phyloP scores from a whole-genome alignment of 2,888 invertebrate genomes.

The Tethea ocularis region DNA sequence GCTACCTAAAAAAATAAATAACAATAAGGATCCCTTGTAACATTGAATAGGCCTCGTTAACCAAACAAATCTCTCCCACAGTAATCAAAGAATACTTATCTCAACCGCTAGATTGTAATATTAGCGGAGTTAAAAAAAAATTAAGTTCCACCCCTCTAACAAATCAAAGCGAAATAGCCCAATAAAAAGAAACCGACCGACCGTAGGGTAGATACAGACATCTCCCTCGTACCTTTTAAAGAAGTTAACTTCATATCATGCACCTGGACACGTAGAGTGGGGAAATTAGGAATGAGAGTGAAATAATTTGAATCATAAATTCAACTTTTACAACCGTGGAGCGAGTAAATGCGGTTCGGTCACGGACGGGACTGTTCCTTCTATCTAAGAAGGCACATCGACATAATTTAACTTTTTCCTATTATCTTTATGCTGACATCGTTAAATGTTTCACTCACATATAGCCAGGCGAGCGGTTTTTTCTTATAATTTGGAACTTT shows the following conservation, averaged over 20 bases:
- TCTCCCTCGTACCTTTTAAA: conserved; percentile 62
- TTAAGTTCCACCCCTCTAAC: conserved; percentile 45
- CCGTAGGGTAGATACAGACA: conserved; percentile 53
- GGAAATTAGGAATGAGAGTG: conserved; percentile 71
- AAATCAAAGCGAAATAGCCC: conserved; percentile 62
- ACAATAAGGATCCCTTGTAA: not conserved
- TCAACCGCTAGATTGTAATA: not conserved
- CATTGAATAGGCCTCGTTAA: not conserved
- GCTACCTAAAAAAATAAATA: not conserved
- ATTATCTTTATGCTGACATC: conserved; percentile 81
- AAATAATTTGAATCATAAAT: conserved; percentile 80
- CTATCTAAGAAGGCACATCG: conserved; percentile 68
- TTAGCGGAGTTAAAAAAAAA: conserved; percentile 18
- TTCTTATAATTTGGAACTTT: conserved; percentile 56
- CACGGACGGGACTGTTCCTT: conserved; percentile 11
- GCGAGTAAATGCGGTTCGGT: conserved; percentile 49
- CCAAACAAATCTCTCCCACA: conserved; percentile 3
- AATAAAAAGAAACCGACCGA: conserved; percentile 61
- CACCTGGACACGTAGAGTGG: conserved; percentile 70
- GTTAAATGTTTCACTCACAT: conserved; percentile 72
- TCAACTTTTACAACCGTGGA: conserved; percentile 76
- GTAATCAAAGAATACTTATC: conserved; percentile 10
- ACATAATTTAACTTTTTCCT: conserved; percentile 84
- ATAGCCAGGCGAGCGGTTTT: conserved; percentile 61
- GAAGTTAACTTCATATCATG: conserved; percentile 69